Evolutionary conservation across 2,888 invertebrate species (phyloP), one percentile per base, ranked within the genome.

Genomic region (Cephonodes hylas): DNA sequence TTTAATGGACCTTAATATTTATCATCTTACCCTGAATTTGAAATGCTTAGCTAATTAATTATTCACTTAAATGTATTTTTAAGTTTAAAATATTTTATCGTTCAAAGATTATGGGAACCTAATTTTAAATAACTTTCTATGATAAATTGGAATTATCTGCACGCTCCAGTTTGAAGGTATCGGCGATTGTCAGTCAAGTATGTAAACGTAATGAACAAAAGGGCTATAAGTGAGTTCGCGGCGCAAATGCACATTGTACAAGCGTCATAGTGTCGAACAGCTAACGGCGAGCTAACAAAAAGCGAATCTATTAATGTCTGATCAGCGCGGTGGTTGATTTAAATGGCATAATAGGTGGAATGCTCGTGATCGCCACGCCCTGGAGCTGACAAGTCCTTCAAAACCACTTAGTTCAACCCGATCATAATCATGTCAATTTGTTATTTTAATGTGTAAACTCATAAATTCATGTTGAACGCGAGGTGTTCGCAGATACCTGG

Each of bases 321-420:
- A 81, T 80, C 75, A 75, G 69, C 68, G 66, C 67, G 64, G 75
- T 70, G 61, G 53, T 53, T 53, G 53, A 53, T 46, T 57, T 61
- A 61, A 58, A 58, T 38, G 18, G 57, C 53, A 31, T 53, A 58
- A 45, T 68, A 70, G 71, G 66, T 73, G 74, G 74, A 73, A 75
- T 71, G 76, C 75, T 86, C 91, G 91, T 90, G 91, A 88, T 79
- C 76, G 88, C 86, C 91, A 82, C 90, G 75, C 90, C 91, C 84
- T 80, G 76, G 74, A 79, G 81, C 76, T 76, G 72, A 71, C 67
- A 75, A 75, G 85, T 85, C 86, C 88, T 88, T 87, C 82, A 79
- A 78, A 81, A 81, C 77, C 84, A 86, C 85, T 86, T 83, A 80
- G 73, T 76, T 80, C 70, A 77, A 77, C 78, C 77, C 77, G 80